A percentile compares a stretch with the other conserved stretches of the same genome.
Conservation (phyloP, 1,140 invertebrate species). For the Rhizoglyphus robini region DNA sequence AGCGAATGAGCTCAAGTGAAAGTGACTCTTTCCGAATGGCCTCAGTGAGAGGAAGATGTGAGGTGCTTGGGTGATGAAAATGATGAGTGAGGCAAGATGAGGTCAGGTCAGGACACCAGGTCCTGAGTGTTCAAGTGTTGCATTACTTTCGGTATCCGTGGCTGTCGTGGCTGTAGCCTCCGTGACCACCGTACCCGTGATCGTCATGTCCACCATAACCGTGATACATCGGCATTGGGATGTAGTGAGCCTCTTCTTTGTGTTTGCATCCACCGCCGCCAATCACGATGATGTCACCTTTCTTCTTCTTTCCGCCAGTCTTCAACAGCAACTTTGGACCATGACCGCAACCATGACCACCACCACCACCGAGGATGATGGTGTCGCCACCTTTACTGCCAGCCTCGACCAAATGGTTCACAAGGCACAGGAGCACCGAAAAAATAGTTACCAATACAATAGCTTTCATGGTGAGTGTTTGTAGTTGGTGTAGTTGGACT, state of each 20-base stretch:
- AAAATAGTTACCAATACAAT: neutral
- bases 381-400: constrained; percentile 4
- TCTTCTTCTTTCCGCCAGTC: neutral
- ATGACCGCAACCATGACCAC: constrained; percentile 7
- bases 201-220: neutral
- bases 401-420: neutral
- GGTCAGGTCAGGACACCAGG: too few relatives aligned
- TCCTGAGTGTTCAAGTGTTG: too few relatives aligned
- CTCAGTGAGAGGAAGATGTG: too few relatives aligned
- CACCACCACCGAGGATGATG: neutral
- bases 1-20: too few relatives aligned
- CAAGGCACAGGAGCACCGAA: too few relatives aligned
- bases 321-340: neutral
- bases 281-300: constrained; percentile 1
- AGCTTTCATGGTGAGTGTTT: neutral
- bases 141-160: too few relatives aligned
- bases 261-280: constrained; percentile 7
- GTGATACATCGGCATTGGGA: neutral
- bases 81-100: too few relatives aligned
- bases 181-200: neutral
- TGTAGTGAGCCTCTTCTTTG: neutral
- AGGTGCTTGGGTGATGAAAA: too few relatives aligned
- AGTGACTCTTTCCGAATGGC: too few relatives aligned
- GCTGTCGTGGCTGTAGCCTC: neutral
- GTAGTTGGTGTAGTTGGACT: neutral